Percentiles rank a stretch among this genome's conserved stretches.
Conservation (phyloP, 1,140 invertebrate genomes). For the Archivesica marissinica region DNA sequence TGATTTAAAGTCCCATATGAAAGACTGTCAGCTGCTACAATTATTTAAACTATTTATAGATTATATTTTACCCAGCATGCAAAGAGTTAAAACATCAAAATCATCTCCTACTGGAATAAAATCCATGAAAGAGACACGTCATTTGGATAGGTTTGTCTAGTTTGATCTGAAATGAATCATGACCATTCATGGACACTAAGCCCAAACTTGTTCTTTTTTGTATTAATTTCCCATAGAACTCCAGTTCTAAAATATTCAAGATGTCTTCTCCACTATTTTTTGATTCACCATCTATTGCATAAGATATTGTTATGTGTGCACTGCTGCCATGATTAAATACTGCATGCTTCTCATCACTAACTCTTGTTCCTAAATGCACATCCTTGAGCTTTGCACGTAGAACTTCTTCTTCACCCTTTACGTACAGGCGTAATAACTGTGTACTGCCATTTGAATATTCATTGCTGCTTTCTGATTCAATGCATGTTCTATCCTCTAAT, state of each 20-base stretch:
- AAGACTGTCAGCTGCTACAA: no score
- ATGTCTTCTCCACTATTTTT: constrained; percentile 45
- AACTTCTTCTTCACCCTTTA: constrained; percentile 40
- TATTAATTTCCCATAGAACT: constrained; percentile 33
- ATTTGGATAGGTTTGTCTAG: constrained; percentile 7
- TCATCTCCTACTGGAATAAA: constrained; percentile 34
- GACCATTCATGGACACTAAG: constrained; percentile 1
- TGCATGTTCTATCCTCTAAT: no score
- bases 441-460: no score
- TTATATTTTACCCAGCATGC: no score
- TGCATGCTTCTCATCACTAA: not conserved
- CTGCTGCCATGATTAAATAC: constrained; percentile 39
- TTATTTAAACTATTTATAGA: no score
- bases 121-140: constrained; percentile 42
- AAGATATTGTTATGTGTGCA: constrained; percentile 48
- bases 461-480: no score
- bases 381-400: constrained; percentile 26
- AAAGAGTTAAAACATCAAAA: no score
- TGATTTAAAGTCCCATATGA: no score
- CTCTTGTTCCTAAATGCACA: not conserved
- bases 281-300: constrained; percentile 35
- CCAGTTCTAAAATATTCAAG: constrained; percentile 21
- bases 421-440: not conserved
- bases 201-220: not conserved
- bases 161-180: constrained; percentile 5